A percentile compares a stretch with the other conserved stretches of the same genome.
These are phyloP conservation scores for Pollenia angustigena DNA, from an alignment of 2,888 invertebrate genomes.

Conservation along the genomic window DNA sequence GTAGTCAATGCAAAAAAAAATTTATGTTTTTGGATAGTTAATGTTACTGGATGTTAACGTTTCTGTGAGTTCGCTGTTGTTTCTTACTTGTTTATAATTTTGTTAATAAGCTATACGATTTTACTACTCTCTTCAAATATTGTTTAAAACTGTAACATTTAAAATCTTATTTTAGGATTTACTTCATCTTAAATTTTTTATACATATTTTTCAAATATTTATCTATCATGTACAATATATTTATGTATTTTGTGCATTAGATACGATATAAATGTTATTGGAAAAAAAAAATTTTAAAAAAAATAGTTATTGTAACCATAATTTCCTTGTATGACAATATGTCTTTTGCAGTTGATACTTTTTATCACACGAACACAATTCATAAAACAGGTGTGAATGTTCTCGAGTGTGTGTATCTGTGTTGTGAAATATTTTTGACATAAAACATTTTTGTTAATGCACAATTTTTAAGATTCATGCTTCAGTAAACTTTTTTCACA, in stretches of 20 bases:
- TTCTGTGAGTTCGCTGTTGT: too few species aligned
- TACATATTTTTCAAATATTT: not conserved
- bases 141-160: not conserved
- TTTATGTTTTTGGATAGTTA: too few species aligned
- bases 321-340: slow-evolving; percentile 56
- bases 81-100: too few species aligned
- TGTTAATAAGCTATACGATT: too few species aligned
- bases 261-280: slow-evolving; percentile 1
- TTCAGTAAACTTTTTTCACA: slow-evolving; percentile 16
- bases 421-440: slow-evolving; percentile 42
- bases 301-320: slow-evolving; percentile 40
- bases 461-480: slow-evolving; percentile 51
- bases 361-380: slow-evolving; percentile 39
- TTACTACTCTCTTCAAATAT: too few species aligned
- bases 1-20: too few species aligned
- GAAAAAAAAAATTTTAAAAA: not conserved
- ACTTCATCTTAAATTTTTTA: too few species aligned
- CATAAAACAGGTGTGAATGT: slow-evolving; percentile 49
- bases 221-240: slow-evolving; percentile 14
- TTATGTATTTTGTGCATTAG: not conserved
- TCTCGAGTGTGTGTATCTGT: not conserved
- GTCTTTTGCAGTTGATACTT: slow-evolving; percentile 52
- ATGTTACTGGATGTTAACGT: too few species aligned
- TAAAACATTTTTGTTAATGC: slow-evolving; percentile 33
- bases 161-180: not conserved